These are phyloP conservation scores for Irena cyanogastra DNA, from an alignment of 2,113 vertebrate genomes.

Conservation along the genomic window DNA sequence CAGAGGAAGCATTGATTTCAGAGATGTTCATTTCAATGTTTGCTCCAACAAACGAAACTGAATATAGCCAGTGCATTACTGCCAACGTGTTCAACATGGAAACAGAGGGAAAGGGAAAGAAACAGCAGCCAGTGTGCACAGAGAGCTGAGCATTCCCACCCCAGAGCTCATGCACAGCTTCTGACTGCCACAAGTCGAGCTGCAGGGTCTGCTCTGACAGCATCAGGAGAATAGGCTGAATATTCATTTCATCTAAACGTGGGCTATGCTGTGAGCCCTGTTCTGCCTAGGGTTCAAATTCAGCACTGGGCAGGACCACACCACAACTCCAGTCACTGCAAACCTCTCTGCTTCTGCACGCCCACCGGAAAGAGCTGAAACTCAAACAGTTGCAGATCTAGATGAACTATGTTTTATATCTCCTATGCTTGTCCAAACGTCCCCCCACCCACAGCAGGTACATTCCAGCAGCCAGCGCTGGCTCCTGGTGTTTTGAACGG, in stretches of 20 bases:
- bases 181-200: fast-evolving
- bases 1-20: background rate
- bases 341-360: background rate
- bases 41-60: background rate
- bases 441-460: background rate
- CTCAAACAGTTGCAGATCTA: background rate
- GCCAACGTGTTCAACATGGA: fast-evolving
- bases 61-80: background rate
- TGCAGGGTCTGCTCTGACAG: background rate
- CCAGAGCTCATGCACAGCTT: fast-evolving
- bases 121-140: background rate
- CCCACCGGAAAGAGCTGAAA: background rate
- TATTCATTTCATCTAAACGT: fast-evolving
- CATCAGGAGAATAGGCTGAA: background rate
- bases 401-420: background rate
- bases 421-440: background rate
- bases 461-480: background rate
- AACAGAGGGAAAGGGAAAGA: background rate
- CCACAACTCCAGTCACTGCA: background rate
- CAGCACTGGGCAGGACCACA: too few species aligned
- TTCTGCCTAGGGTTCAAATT: background rate
- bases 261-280: background rate
- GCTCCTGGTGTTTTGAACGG: background rate
- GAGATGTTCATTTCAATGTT: background rate
- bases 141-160: background rate